Conservation (phyloP, 2,113 vertebrate species). For the Platysteira castanea region DNA sequence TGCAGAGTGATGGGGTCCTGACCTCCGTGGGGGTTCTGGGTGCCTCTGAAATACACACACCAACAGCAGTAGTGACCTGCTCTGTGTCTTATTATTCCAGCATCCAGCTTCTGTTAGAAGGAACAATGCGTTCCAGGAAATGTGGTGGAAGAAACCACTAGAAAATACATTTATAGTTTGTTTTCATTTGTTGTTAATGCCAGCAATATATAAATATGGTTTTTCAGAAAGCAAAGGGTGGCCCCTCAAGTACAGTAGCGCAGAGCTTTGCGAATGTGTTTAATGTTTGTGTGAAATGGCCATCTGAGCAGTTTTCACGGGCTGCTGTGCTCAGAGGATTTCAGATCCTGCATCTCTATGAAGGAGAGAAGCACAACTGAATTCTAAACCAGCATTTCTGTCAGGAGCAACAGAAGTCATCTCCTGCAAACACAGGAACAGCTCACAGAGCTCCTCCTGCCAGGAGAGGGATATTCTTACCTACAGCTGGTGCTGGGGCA, state of each 20-base stretch:
- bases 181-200: not conserved
- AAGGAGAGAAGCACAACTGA: not conserved
- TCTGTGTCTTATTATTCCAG: not conserved
- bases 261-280: not conserved
- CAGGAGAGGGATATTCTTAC: not conserved
- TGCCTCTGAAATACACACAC: not conserved
- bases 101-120: not conserved
- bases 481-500: not conserved
- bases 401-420: not conserved
- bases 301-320: not conserved
- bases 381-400: rapidly evolving
- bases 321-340: not conserved
- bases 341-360: not conserved
- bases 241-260: not conserved
- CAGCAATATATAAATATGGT: not conserved
- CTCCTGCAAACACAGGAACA: not conserved
- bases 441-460: not conserved
- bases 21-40: not conserved
- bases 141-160: not conserved
- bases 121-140: constrained; percentile 1
- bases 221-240: not conserved
- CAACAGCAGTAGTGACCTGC: not conserved
- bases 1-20: constrained; percentile 16
- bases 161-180: not conserved
- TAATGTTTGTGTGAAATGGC: not conserved